Conservation (phyloP, 2,113 vertebrate species). For the western clawed frog (Xenopus tropicalis) region DNA sequence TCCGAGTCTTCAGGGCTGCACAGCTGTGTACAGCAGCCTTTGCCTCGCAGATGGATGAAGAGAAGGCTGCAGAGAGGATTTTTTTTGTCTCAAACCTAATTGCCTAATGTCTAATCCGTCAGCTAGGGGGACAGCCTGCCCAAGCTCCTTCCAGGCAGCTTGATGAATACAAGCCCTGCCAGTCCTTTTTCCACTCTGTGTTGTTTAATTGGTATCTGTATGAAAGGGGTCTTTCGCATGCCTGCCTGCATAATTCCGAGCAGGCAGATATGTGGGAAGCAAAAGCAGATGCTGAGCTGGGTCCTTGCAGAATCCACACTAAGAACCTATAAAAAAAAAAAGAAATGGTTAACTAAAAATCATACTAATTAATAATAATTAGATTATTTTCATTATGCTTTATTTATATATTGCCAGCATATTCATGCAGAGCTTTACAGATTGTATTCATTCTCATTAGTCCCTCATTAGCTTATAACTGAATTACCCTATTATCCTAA, state of each 20-base stretch:
- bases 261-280: neutral
- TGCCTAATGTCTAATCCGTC: conserved; percentile 67
- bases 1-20: conserved; percentile 53
- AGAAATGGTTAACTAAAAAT: no score
- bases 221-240: conserved; percentile 18
- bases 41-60: conserved; percentile 65
- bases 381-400: no score
- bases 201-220: conserved; percentile 52
- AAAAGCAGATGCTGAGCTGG: neutral
- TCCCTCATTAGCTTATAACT: no score
- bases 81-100: conserved; percentile 58
- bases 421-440: no score
- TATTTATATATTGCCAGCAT: no score
- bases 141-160: conserved; percentile 57
- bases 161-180: conserved; percentile 50
- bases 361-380: no score
- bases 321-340: neutral
- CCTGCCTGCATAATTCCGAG: conserved; percentile 6
- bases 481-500: no score
- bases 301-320: neutral
- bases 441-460: no score
- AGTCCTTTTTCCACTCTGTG: conserved; percentile 24
- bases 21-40: conserved; percentile 63
- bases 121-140: conserved; percentile 60
- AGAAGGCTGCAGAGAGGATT: conserved; percentile 53